Evolutionary conservation across 2,797 vertebrate genomes (phyloP).

Genomic region (Pangasius mekongensis): DNA sequence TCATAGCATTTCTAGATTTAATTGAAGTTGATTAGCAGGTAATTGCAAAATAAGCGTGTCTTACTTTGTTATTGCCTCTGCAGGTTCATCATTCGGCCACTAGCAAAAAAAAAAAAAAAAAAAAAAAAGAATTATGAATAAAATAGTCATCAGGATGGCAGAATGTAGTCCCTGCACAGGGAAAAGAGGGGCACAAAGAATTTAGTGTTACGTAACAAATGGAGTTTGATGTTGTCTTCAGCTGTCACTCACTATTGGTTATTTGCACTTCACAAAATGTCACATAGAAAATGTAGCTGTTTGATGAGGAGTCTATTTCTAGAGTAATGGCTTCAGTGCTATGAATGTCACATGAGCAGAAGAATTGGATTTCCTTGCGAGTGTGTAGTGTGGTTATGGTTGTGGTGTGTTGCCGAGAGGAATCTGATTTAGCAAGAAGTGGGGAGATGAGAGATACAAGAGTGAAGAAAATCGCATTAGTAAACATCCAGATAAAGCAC

Average conservation of each 20-base stretch:
- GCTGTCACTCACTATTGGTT: slow-evolving; percentile 33
- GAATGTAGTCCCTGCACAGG: slow-evolving; percentile 19
- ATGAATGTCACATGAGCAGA: slow-evolving; percentile 18
- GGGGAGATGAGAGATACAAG: slow-evolving; percentile 35
- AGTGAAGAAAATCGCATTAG: slow-evolving; percentile 41
- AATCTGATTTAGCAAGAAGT: slow-evolving; percentile 45
- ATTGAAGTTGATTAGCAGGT: slow-evolving; percentile 54
- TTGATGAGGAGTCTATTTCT: slow-evolving; percentile 40
- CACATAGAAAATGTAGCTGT: slow-evolving; percentile 23
- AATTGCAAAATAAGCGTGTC: slow-evolving; percentile 47
- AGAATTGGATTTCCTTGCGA: slow-evolving; percentile 46
- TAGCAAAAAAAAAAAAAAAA: slow-evolving; percentile 11
- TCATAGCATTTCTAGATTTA: slow-evolving; percentile 36
- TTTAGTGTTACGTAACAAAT: slow-evolving; percentile 39
- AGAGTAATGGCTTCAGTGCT: slow-evolving; percentile 13
- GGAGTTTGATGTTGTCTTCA: slow-evolving; percentile 41
- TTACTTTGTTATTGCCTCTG: neutral
- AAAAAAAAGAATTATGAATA: neutral
- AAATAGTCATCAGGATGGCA: slow-evolving; percentile 14
- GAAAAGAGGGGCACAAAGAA: neutral
- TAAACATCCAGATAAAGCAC: slow-evolving; percentile 39
- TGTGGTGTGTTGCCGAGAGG: slow-evolving; percentile 27
- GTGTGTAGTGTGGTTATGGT: slow-evolving; percentile 33
- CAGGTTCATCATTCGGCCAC: slow-evolving; percentile 17
- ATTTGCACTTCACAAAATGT: slow-evolving; percentile 44